phyloP scores from a whole-genome alignment of 1,140 invertebrate species.

The Zelostemma sp. region DNA sequence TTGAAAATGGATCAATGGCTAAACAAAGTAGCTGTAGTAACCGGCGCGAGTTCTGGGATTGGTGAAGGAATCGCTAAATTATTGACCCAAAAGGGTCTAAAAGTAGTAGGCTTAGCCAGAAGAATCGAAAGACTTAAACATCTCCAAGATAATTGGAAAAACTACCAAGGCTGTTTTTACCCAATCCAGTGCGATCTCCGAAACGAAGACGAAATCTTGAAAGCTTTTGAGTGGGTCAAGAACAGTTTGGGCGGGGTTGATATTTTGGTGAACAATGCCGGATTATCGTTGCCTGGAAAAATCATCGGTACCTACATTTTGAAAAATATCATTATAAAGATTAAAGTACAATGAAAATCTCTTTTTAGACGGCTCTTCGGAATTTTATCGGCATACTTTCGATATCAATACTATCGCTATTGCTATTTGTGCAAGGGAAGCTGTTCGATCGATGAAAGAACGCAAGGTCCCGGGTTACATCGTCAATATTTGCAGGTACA shows the following conservation, averaged over 20 bases:
- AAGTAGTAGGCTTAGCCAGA: slow-evolving; percentile 79
- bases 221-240: slow-evolving; percentile 76
- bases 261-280: slow-evolving; percentile 83
- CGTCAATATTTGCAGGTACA: slow-evolving; percentile 73
- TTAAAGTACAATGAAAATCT: too few relatives aligned
- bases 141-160: slow-evolving; percentile 44
- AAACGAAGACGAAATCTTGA: slow-evolving; percentile 75
- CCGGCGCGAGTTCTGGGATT: slow-evolving; percentile 80
- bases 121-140: slow-evolving; percentile 73
- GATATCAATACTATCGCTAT: slow-evolving; percentile 79
- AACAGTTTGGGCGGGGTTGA: slow-evolving; percentile 75
- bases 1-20: slow-evolving; percentile 76
- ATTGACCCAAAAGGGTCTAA: slow-evolving; percentile 74
- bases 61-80: slow-evolving; percentile 73
- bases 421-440: slow-evolving; percentile 60
- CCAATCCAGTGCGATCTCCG: slow-evolving; percentile 76
- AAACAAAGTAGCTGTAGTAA: slow-evolving; percentile 79
- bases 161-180: slow-evolving; percentile 62
- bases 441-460: slow-evolving; percentile 11
- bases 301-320: slow-evolving; percentile 55
- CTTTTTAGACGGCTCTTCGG: slow-evolving; percentile 64
- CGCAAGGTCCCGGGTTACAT: slow-evolving; percentile 68
- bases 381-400: slow-evolving; percentile 70
- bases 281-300: slow-evolving; percentile 60
- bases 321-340: too few relatives aligned